Percentiles rank a stretch among this genome's conserved stretches.
phyloP scores from a whole-genome alignment of 1,140 invertebrate species.

The Elymnias hypermnestra region DNA sequence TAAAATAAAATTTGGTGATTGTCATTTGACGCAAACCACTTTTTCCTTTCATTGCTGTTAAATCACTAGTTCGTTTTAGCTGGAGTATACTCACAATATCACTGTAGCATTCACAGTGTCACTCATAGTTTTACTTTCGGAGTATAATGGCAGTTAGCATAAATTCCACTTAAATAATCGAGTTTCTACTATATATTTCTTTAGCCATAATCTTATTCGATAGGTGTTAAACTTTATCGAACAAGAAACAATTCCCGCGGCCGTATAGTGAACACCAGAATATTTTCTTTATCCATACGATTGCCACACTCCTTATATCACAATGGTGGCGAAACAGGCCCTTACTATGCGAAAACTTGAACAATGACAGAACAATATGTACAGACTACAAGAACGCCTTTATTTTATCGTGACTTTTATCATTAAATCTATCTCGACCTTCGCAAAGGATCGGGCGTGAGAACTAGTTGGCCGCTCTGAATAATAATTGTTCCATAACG shows the following conservation, averaged over 20 bases:
- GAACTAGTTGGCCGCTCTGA: slow-evolving; percentile 18
- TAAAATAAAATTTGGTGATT: no score
- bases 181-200: no score
- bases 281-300: not conserved
- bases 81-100: no score
- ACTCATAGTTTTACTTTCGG: no score
- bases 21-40: no score
- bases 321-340: slow-evolving; percentile 25
- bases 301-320: slow-evolving; percentile 24
- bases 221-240: no score
- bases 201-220: no score
- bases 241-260: slow-evolving; percentile 5
- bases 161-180: no score
- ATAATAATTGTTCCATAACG: slow-evolving; percentile 7
- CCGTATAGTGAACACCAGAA: slow-evolving; percentile 1
- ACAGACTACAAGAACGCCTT: not conserved
- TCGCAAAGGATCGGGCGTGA: slow-evolving; percentile 23
- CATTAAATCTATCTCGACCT: slow-evolving; percentile 20
- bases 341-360: slow-evolving; percentile 25
- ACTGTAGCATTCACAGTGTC: no score
- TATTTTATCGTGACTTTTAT: slow-evolving; percentile 11
- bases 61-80: no score
- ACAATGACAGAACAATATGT: slow-evolving; percentile 25
- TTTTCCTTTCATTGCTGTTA: no score
- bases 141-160: no score